Base-by-base conservation (phyloP, 2,888 invertebrate genomes). In the Trachelus iudaicus region DNA sequence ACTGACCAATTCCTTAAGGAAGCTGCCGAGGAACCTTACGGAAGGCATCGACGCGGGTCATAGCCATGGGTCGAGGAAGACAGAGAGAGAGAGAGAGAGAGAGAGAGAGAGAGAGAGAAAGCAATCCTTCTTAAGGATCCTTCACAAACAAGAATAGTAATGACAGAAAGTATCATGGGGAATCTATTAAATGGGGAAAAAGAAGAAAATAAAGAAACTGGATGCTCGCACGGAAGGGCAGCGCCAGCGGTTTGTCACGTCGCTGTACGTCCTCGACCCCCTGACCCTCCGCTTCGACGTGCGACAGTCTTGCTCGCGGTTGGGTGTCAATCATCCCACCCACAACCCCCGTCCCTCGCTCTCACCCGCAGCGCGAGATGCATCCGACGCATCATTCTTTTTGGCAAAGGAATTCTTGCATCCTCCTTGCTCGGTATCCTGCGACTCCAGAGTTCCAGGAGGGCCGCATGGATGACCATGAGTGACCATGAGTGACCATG, bases 181-280 rank as follows among this genome's bases (percentile, higher is more conserved):
- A 40, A 40, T 13, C 13, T 40, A 40, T 13, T 40, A 15, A 4
- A 40, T 15, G 13, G 40, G 40, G 4, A 4, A 40, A 15, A 15
- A 40, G 40, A 15, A 15, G 1, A 40, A 40, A 40, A 40, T 40
- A 40, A 40, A 40, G 40, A 31, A 69, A 13, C 30, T n/a, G 9
- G 31, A 83, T 82, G 80, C 83, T 83, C 86, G 82, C 78, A 81
- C 79, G 84, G 78, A 82, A 84, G 84, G 84, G 84, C 84, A 88
- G 86, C 86, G 87, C 85, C 87, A 82, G 81, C 82, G 79, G 81
- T 86, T 86, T 85, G 85, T 88, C 88, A 86, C 85, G 84, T 85
- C 86, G 84, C 79, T 76, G 79, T 79, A 82, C 79, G 80, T 81
- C 82, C 83, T 83, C 83, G 81, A 82, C 78, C 82, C 81, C 82